These are phyloP conservation scores for Eugnorisma glareosa DNA, from an alignment of 2,888 invertebrate species.

Conservation along the genomic window DNA sequence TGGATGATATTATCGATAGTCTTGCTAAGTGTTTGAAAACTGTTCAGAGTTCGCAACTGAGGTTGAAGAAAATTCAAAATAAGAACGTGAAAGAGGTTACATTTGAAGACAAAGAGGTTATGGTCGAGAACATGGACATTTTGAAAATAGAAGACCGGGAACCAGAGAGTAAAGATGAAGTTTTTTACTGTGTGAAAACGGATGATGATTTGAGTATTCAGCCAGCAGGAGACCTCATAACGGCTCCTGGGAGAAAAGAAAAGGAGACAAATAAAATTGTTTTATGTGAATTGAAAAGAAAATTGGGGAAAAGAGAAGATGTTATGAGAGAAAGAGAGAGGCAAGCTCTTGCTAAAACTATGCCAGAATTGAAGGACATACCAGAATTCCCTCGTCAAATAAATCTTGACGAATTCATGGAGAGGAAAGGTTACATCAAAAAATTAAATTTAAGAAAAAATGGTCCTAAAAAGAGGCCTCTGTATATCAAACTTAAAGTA, in stretches of 20 bases:
- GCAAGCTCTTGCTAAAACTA: conserved; percentile 86
- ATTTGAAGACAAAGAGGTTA: conserved; percentile 66
- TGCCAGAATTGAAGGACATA: conserved; percentile 83
- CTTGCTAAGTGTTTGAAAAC: conserved; percentile 81
- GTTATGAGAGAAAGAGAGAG: conserved; percentile 88
- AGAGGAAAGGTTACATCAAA: conserved; percentile 79
- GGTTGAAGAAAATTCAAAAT: conserved; percentile 82
- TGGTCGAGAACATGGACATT: conserved; percentile 71
- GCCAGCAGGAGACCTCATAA: conserved; percentile 78
- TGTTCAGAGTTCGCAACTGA: conserved; percentile 82
- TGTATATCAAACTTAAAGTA: conserved; percentile 65
- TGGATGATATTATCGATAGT: conserved; percentile 82
- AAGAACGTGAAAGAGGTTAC: conserved; percentile 70
- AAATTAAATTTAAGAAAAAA: conserved; percentile 78
- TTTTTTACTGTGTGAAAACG: conserved; percentile 86
- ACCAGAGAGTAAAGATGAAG: conserved; percentile 85
- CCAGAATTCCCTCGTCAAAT: conserved; percentile 88
- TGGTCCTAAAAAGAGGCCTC: conserved; percentile 63
- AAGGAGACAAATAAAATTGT: conserved; percentile 84
- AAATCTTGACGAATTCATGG: conserved; percentile 75
- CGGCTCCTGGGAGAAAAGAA: conserved; percentile 84
- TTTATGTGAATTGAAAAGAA: conserved; percentile 83
- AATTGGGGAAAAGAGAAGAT: conserved; percentile 86
- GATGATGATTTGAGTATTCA: conserved; percentile 76
- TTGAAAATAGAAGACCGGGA: conserved; percentile 82